phyloP scores from a whole-genome alignment of 2,888 invertebrate species.

The Achlya flavicornis region DNA sequence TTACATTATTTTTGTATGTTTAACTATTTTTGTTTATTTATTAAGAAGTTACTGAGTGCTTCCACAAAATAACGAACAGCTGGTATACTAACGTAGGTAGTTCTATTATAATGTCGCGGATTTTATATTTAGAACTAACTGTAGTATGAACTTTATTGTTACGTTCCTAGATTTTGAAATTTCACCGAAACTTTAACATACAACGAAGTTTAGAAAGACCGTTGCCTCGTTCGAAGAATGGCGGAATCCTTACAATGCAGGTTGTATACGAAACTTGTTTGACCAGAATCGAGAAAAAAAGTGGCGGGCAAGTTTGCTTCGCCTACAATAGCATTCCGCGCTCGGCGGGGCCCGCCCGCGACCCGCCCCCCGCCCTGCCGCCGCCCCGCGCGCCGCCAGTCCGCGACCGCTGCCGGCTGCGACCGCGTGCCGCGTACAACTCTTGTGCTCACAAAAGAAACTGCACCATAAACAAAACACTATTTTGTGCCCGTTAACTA shows the following conservation, averaged over 20 bases:
- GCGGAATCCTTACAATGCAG: conserved; percentile 83
- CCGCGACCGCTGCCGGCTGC: conserved; percentile 22
- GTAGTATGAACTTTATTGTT: background rate
- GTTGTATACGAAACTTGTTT: conserved; percentile 84
- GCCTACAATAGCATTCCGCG: conserved; percentile 82
- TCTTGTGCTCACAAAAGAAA: conserved; percentile 49
- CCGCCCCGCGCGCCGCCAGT: conserved; percentile 38
- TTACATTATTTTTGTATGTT: too few relatives aligned
- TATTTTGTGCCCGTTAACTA: conserved; percentile 40
- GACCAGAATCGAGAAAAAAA: conserved; percentile 81
- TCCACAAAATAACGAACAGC: background rate
- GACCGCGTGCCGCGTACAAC: conserved; percentile 48
- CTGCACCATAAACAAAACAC: conserved; percentile 57
- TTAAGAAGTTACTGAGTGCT: background rate
- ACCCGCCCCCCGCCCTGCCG: conserved; percentile 70
- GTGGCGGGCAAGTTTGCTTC: conserved; percentile 83
- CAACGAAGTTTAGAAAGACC: conserved; percentile 70
- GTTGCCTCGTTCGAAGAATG: conserved; percentile 76
- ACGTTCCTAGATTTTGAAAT: conserved; percentile 23
- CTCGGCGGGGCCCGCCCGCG: conserved; percentile 68
- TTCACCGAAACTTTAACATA: conserved; percentile 55
- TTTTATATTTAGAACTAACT: background rate
- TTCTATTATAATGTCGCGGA: background rate
- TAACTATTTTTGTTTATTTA: too few relatives aligned
- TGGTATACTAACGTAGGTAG: background rate